Conservation (phyloP, 2,113 vertebrate species). For the Andinoacara biseriatus region DNA sequence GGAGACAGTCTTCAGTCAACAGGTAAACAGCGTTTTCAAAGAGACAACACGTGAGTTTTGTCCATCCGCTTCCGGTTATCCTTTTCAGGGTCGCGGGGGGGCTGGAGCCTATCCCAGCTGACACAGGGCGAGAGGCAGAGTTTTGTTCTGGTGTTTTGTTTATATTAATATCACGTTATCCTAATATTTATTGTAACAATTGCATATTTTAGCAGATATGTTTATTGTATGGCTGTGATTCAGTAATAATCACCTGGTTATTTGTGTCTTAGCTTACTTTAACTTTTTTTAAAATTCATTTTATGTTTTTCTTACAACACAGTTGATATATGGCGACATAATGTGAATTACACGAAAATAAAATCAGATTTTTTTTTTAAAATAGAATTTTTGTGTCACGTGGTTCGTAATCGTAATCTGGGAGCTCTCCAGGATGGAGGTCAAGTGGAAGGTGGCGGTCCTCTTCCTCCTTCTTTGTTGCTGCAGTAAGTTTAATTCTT, state of each 20-base stretch:
- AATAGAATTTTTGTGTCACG: not conserved
- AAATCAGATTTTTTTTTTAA: not conserved
- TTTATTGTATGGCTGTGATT: not conserved
- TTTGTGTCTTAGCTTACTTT: too few species aligned
- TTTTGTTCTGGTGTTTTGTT: too few species aligned
- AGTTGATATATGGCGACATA: too few species aligned
- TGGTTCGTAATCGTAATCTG: not conserved
- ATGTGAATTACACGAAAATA: too few species aligned
- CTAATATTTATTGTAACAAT: not conserved
- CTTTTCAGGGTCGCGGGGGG: too few species aligned
- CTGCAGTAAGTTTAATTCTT: conserved; percentile 40
- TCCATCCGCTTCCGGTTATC: too few species aligned
- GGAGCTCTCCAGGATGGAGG: conserved; percentile 44
- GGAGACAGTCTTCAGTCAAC: not conserved
- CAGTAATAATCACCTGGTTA: not conserved
- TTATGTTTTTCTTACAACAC: too few species aligned
- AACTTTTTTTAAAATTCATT: too few species aligned
- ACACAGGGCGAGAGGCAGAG: too few species aligned
- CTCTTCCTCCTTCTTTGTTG: conserved; percentile 40
- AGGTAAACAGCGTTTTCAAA: not conserved
- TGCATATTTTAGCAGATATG: not conserved
- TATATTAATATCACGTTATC: not conserved
- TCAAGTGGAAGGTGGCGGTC: not conserved
- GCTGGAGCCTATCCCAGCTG: too few species aligned
- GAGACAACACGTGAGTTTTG: conserved; percentile 1